Evolutionary conservation across 2,797 vertebrate genomes (phyloP).

Genomic region (Poecilia gillii): DNA sequence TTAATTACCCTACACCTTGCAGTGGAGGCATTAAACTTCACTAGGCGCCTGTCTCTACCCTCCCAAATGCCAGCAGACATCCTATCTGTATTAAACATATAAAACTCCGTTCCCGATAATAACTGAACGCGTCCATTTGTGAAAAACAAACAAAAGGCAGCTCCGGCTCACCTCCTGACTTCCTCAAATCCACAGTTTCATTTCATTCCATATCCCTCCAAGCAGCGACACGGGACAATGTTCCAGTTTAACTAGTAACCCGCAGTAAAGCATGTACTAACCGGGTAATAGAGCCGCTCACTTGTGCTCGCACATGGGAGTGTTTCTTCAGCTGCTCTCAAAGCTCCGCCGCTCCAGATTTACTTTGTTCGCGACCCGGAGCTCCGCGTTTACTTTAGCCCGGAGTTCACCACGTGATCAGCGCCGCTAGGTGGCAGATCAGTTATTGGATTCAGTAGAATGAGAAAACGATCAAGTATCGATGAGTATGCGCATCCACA

Average conservation of each 20-base stretch:
- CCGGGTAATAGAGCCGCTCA: slow-evolving; percentile 39
- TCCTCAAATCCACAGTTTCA: slow-evolving; percentile 6
- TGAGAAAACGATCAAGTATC: not conserved
- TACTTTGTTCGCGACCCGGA: slow-evolving; percentile 1
- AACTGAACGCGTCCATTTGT: not conserved
- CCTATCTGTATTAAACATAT: not conserved
- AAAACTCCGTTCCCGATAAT: not conserved
- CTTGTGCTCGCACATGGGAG: slow-evolving; percentile 26
- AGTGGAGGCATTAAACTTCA: not conserved
- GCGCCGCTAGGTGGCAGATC: slow-evolving; percentile 17
- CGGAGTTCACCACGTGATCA: not conserved
- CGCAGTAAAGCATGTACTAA: slow-evolving; percentile 11
- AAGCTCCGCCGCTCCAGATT: slow-evolving; percentile 22
- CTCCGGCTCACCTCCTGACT: slow-evolving; percentile 24
- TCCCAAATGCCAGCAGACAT: not conserved
- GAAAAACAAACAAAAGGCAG: not conserved
- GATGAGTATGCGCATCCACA: slow-evolving; percentile 1
- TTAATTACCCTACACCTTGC: slow-evolving; percentile 18
- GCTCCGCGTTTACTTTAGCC: not conserved
- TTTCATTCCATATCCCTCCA: not conserved
- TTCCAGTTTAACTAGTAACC: not conserved
- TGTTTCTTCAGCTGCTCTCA: slow-evolving; percentile 1
- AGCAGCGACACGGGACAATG: slow-evolving; percentile 13
- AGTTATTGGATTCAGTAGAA: slow-evolving; percentile 1
- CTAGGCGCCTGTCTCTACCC: not conserved